phyloP scores from a whole-genome alignment of 2,797 vertebrate species.

The Triplophysa bombifrons region DNA sequence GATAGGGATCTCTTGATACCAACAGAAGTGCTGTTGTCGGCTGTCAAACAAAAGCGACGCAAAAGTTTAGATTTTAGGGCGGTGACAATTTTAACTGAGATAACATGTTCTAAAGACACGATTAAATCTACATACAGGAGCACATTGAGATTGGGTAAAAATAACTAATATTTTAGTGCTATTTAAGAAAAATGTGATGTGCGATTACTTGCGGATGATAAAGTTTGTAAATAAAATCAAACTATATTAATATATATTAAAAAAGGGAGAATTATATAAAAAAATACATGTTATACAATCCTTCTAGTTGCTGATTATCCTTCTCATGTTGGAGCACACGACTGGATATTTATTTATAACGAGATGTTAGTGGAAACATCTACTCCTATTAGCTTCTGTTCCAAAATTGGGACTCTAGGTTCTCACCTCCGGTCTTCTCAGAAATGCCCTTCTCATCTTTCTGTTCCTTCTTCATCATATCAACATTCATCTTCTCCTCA shows the following conservation, averaged over 20 bases:
- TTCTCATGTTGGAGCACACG: too few relatives aligned
- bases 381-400: too few relatives aligned
- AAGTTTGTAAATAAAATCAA: too few relatives aligned
- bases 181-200: too few relatives aligned
- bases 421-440: conserved; percentile 52
- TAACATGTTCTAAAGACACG: background rate
- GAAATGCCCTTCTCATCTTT: conserved; percentile 48
- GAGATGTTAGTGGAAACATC: too few relatives aligned
- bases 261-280: too few relatives aligned
- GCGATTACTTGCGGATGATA: too few relatives aligned
- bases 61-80: background rate
- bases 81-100: background rate
- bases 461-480: conserved; percentile 64
- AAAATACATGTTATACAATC: too few relatives aligned
- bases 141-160: background rate
- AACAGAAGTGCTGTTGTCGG: conserved; percentile 57
- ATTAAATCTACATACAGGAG: background rate
- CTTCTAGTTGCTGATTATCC: too few relatives aligned
- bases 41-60: conserved; percentile 49
- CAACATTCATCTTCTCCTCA: conserved; percentile 68
- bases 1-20: conserved; percentile 78
- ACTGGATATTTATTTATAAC: too few relatives aligned
- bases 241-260: too few relatives aligned
- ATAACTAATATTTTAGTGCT: background rate
- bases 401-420: background rate